Percentiles rank a stretch among this genome's conserved stretches.
These are phyloP conservation scores for Chromoteleia sp. DNA, from an alignment of 2,888 invertebrate species.

Conservation along the genomic window DNA sequence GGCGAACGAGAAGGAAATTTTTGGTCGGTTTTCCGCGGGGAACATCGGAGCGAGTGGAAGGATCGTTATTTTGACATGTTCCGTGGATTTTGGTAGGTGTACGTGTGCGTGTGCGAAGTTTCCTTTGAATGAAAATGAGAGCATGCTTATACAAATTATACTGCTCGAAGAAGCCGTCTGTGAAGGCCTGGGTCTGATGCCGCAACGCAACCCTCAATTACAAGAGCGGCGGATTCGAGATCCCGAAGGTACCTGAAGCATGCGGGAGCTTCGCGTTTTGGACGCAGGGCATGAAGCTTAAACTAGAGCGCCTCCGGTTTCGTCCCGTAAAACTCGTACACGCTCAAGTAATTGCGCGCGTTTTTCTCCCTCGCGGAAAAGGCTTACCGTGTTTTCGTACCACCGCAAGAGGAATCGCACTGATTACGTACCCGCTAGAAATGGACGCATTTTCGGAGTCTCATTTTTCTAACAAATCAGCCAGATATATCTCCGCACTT, in stretches of 20 bases:
- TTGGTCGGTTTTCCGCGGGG: slow-evolving; percentile 24
- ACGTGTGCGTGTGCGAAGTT: slow-evolving; percentile 20
- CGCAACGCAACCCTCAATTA: slow-evolving; percentile 61
- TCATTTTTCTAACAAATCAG: too few relatives aligned
- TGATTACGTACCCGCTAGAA: slow-evolving; percentile 36
- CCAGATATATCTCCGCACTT: too few relatives aligned
- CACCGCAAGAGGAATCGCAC: slow-evolving; percentile 43
- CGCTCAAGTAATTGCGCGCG: slow-evolving; percentile 55
- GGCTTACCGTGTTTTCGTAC: slow-evolving; percentile 20
- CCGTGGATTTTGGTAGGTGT: slow-evolving; percentile 5
- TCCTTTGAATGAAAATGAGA: slow-evolving; percentile 63
- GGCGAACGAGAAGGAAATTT: slow-evolving; percentile 10
- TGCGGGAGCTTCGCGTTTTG: slow-evolving; percentile 56
- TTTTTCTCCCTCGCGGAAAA: slow-evolving; percentile 41
- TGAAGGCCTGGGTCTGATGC: slow-evolving; percentile 57
- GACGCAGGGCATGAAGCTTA: slow-evolving; percentile 54
- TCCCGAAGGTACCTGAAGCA: slow-evolving; percentile 57
- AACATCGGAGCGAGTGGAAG: slow-evolving; percentile 32
- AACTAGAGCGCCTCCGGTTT: slow-evolving; percentile 55
- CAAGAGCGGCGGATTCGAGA: slow-evolving; percentile 47
- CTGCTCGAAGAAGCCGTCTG: slow-evolving; percentile 63
- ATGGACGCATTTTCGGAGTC: slow-evolving; percentile 10
- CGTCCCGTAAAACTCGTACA: slow-evolving; percentile 47
- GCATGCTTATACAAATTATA: slow-evolving; percentile 65
- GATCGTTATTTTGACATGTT: slow-evolving; percentile 55